Evolutionary conservation across 2,797 vertebrate species (phyloP), one percentile per base, ranked within the genome.

Genomic region (Trachops cirrhosus): DNA sequence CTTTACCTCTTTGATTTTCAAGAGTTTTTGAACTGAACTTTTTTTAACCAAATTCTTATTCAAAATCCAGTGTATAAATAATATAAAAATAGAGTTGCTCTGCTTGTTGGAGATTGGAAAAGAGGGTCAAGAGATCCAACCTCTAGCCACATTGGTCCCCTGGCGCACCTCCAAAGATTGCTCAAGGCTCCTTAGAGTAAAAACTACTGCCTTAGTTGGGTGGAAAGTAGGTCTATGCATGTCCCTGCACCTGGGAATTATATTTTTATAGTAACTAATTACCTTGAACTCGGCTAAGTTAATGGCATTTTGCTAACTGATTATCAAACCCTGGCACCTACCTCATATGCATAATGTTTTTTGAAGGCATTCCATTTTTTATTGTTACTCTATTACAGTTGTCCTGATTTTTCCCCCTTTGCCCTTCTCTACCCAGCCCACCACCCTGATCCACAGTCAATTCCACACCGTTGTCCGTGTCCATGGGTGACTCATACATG

Each of bases 181-280:
- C 14, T 83, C 78, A 74, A 15, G 44, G 19, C 15, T 91, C 64
- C 46, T 93, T 50, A 57, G 80, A 82, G 74, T 74, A 90, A 90
- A 48, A 95, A 50, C 9, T 8, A 18, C n/a, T 37, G 57, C 44
- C 32, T 84, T 89, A 77, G 64, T 87, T 95, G 10, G 29, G 3
- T 85, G 9, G 54, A 93, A 95, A 95, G 44, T 94, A 97, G 82
- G 77, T 34, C 62, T 95, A 1, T 5, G 44, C 24, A 67, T 85
- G 34, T 85, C 8, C 6, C 15, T 92, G 52, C 32, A 86, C 52
- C 52, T 86, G 26, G 80, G 74, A 86, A 83, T 86, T 93, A 44
- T 39, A 22, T 82, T 86, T 96, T 86, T 62, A 96, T 94, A 87
- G 90, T 78, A 94, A 97, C 92, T 46, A 96, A 97, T 96, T 96